Evolutionary conservation across 2,888 invertebrate genomes (phyloP).

Genomic region (Clitarchus hookeri): DNA sequence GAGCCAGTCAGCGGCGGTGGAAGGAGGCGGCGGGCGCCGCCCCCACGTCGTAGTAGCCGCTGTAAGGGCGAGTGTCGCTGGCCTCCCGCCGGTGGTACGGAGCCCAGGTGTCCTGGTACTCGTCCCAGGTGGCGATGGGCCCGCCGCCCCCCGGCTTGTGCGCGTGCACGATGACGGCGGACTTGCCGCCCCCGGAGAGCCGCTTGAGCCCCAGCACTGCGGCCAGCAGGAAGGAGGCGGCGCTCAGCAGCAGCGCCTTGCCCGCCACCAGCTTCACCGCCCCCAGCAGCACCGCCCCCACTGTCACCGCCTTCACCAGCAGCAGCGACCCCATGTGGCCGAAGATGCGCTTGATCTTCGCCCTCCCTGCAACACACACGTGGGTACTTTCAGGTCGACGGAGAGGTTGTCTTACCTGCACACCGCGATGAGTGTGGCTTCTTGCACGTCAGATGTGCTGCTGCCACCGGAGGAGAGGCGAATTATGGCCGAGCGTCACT

Average conservation of each 20-base stretch:
- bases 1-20: background rate
- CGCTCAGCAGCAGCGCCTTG: conserved; percentile 77
- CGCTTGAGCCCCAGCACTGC: conserved; percentile 71
- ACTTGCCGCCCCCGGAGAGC: conserved; percentile 46
- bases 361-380: conserved; percentile 62
- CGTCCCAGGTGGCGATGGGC: background rate
- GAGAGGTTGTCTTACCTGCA: too few species aligned
- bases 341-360: conserved; percentile 74
- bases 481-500: too few species aligned
- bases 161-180: conserved; percentile 47
- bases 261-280: conserved; percentile 72
- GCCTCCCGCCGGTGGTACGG: background rate
- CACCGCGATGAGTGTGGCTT: too few species aligned
- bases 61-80: background rate
- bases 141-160: background rate
- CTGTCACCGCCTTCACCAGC: conserved; percentile 71
- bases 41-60: conserved; percentile 2
- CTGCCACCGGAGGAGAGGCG: too few species aligned
- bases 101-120: background rate
- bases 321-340: conserved; percentile 69
- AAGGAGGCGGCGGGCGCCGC: background rate
- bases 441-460: too few species aligned
- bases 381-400: too few species aligned
- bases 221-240: conserved; percentile 75
- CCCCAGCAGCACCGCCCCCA: conserved; percentile 71